These are phyloP conservation scores for Dasypus novemcinctus DNA, from an alignment of 2,113 vertebrate genomes.

Conservation along the genomic window DNA sequence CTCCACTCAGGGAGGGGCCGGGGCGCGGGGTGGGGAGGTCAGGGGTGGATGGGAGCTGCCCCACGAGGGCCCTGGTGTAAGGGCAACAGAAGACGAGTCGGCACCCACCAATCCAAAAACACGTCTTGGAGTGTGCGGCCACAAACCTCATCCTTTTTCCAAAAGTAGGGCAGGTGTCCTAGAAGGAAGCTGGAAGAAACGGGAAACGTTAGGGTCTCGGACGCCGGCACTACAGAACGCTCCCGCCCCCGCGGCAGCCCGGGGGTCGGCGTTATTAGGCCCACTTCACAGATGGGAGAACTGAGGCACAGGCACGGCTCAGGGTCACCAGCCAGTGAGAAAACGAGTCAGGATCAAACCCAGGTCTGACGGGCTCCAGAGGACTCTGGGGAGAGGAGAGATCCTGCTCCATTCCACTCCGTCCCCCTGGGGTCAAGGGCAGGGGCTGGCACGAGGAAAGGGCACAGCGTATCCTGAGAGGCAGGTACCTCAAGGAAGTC, in stretches of 20 bases:
- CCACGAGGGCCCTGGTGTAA: neutral
- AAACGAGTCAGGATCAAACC: neutral
- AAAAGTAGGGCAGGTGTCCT: constrained; percentile 82
- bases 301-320: neutral
- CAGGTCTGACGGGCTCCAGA: neutral
- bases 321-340: neutral
- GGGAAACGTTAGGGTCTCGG: neutral
- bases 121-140: constrained; percentile 74
- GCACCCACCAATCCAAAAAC: constrained; percentile 84
- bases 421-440: neutral
- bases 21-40: neutral
- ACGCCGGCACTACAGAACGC: fast-evolving
- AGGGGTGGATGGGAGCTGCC: neutral
- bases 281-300: too few species aligned
- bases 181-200: constrained; percentile 83
- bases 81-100: neutral
- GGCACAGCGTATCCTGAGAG: fast-evolving
- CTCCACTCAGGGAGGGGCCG: neutral
- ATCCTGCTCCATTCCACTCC: neutral
- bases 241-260: neutral
- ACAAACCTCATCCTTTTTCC: constrained; percentile 74
- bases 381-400: neutral
- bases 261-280: fast-evolving
- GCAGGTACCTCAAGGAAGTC: neutral
- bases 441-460: fast-evolving